Evolutionary conservation across 1,140 invertebrate genomes (phyloP).

Genomic region (Nylanderia fulva): DNA sequence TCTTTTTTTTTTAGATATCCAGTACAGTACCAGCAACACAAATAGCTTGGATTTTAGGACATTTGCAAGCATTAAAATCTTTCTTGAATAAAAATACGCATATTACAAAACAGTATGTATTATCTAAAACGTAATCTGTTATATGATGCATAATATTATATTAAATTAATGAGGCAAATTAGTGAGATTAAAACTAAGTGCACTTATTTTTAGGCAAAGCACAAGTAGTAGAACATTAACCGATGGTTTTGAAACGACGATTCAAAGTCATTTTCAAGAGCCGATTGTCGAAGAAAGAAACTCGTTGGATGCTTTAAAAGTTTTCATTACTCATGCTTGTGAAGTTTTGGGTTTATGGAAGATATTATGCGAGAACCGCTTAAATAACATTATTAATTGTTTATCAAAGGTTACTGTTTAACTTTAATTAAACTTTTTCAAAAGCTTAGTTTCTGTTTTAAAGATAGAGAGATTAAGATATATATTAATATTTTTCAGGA

Average conservation of each 20-base stretch:
- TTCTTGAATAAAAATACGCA: constrained; percentile 89
- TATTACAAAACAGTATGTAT: constrained; percentile 81
- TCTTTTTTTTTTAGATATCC: constrained; percentile 79
- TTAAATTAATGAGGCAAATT: constrained; percentile 18
- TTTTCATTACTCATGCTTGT: constrained; percentile 92
- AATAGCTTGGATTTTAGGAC: constrained; percentile 87
- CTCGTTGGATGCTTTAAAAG: constrained; percentile 92
- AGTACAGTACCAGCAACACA: constrained; percentile 87
- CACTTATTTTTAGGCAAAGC: constrained; percentile 67
- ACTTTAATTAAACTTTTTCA: not conserved
- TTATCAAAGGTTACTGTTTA: constrained; percentile 77
- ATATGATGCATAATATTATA: constrained; percentile 14
- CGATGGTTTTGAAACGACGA: constrained; percentile 82
- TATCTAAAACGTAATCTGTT: not conserved
- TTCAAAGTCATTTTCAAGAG: constrained; percentile 82
- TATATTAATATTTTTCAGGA: constrained; percentile 83
- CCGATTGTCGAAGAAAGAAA: constrained; percentile 89
- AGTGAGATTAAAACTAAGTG: constrained; percentile 23
- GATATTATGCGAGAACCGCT: constrained; percentile 96
- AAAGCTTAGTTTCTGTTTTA: constrained; percentile 10
- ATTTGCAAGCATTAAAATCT: constrained; percentile 88
- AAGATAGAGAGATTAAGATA: constrained; percentile 7
- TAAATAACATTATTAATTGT: constrained; percentile 92
- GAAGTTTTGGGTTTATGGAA: constrained; percentile 98
- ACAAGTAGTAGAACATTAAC: constrained; percentile 75